Evolutionary conservation across 2,113 vertebrate genomes (phyloP).

Genomic region (Fregetta grallaria): DNA sequence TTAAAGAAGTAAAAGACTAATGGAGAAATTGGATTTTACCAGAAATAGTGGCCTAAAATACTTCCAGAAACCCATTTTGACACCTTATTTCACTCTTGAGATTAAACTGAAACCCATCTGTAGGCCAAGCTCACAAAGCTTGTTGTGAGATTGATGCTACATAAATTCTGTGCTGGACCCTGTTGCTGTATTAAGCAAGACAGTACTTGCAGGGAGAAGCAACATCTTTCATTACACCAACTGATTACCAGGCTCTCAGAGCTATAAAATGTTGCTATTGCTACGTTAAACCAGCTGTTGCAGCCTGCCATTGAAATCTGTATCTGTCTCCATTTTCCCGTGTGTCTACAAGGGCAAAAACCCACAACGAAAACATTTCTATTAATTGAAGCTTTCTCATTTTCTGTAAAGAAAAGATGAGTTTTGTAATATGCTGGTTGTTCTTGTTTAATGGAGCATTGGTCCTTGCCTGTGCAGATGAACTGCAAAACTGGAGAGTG

Average conservation of each 20-base stretch:
- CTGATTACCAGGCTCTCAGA: neutral
- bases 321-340: neutral
- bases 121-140: neutral
- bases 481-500: neutral
- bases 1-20: neutral
- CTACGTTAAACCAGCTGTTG: neutral
- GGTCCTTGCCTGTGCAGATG: neutral
- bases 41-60: neutral
- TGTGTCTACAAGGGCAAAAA: neutral
- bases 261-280: neutral
- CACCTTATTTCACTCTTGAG: neutral
- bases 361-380: neutral
- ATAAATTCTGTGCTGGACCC: neutral
- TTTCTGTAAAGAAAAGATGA: neutral
- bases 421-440: neutral
- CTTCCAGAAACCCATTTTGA: neutral
- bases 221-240: neutral
- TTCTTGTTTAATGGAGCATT: neutral
- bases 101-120: neutral
- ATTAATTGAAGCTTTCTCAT: neutral
- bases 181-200: neutral
- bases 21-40: neutral
- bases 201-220: neutral
- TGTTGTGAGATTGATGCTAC: neutral
- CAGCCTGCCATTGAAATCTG: neutral